Base-by-base conservation (phyloP, 2,888 invertebrate genomes). In the Pollenia labialis region DNA sequence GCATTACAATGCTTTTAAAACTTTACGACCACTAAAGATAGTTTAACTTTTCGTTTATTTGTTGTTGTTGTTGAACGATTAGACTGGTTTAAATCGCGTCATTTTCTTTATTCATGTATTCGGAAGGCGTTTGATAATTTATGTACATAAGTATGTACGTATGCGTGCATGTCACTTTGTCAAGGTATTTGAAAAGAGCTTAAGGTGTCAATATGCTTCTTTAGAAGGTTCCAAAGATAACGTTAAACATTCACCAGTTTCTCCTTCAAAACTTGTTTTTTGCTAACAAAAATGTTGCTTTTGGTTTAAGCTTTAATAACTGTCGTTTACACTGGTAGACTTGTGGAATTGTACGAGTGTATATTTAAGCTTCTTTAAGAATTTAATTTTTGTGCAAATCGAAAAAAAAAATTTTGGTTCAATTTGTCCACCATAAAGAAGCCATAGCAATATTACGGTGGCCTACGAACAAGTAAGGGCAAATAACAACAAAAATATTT, bases 121-220 rank as follows among this genome's bases (percentile, higher is more conserved):
- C n/a, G 42, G 12, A 4, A 46, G 62, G 1, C 42, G 14, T 48
- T 32, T 3, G 7, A 16, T 58, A 60, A 14, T 50, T 46, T 58
- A 4, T 54, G 46, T 40, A n/a, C n/a, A n/a, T n/a, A 40, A 72
- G 52, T 52, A n/a, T 54, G 14, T 58, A 0, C 54, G 60, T 81
- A 62, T 76, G 42, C 42, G 16, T 12, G n/a, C 52, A 40, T 79
- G 56, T 71, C 64, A 83, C 52, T 80, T 80, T 80, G 58, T 75
- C 56, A 80, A 71, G 58, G 66, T 79, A 79, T 72, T 72, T 76
- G 62, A 76, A 62, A 76, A 71, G 75, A 64, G 80, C 83, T 86
- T 86, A 75, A 86, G 71, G 71, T 83, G 86, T 76, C 86, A 86
- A 83, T 86, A 64, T 74, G 86, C 79, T 83, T 52, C 52, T 83